phyloP scores from a whole-genome alignment of 2,888 invertebrate species.

The Parelbella ahira region DNA sequence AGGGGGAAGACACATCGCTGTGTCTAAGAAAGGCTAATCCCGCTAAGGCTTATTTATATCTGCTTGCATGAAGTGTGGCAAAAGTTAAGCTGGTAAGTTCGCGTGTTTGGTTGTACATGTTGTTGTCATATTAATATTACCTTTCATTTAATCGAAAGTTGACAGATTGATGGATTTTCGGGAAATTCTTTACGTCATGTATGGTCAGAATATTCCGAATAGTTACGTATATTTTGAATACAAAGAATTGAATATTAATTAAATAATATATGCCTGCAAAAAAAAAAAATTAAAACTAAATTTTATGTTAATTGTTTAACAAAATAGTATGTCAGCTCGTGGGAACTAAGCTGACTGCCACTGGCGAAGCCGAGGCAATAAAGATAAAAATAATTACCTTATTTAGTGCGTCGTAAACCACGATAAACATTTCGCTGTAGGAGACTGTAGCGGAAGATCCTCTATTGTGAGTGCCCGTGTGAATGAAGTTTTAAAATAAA shows the following conservation, averaged over 20 bases:
- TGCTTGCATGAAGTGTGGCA: conserved; percentile 15
- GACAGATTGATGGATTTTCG: too few species aligned
- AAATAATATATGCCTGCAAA: too few species aligned
- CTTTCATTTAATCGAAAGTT: too few species aligned
- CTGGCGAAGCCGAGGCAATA: conserved; percentile 16
- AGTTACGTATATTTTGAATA: too few species aligned
- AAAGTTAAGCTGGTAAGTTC: background rate
- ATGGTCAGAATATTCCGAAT: too few species aligned
- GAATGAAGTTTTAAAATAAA: conserved; percentile 14
- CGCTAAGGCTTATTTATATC: conserved; percentile 27
- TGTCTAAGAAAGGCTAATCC: conserved; percentile 42
- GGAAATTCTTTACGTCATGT: too few species aligned
- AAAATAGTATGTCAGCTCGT: conserved; percentile 16
- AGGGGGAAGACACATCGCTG: conserved; percentile 43
- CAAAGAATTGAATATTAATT: too few species aligned
- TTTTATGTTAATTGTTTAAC: too few species aligned
- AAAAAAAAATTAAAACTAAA: too few species aligned
- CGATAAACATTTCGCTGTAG: conserved; percentile 23
- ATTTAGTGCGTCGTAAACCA: conserved; percentile 23
- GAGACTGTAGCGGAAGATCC: conserved; percentile 12
- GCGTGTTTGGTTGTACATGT: too few species aligned
- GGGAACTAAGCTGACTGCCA: conserved; percentile 18
- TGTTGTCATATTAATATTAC: too few species aligned
- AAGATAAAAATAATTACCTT: conserved; percentile 25
- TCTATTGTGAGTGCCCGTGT: conserved; percentile 16